Conservation (phyloP, 1,140 invertebrate genomes). For the Danaus plexippus region DNA sequence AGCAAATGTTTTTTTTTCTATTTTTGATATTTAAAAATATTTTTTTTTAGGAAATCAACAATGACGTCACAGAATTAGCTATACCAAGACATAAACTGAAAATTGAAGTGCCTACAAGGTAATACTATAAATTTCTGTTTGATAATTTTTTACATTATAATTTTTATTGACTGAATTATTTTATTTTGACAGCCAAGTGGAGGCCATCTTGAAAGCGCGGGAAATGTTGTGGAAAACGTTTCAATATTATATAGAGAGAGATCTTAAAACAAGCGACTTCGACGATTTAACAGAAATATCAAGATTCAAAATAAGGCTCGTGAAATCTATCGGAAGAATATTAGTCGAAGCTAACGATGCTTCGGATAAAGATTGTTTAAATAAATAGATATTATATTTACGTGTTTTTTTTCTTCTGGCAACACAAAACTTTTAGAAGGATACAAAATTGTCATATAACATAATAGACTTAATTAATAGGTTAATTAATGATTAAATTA, state of each 20-base stretch:
- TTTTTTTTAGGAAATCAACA: slow-evolving; percentile 25
- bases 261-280: slow-evolving; percentile 33
- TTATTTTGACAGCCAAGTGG: slow-evolving; percentile 58
- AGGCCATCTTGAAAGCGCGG: slow-evolving; percentile 61
- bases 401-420: too few relatives aligned
- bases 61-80: slow-evolving; percentile 39
- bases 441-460: too few relatives aligned
- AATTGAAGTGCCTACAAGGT: slow-evolving; percentile 57
- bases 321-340: slow-evolving; percentile 45
- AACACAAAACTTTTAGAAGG: too few relatives aligned
- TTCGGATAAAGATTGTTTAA: slow-evolving; percentile 2
- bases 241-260: slow-evolving; percentile 67
- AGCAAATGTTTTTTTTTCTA: too few relatives aligned
- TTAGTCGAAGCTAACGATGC: slow-evolving; percentile 43
- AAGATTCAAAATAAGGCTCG: slow-evolving; percentile 39
- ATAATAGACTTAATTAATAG: too few relatives aligned
- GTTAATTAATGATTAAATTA: too few relatives aligned
- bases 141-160: neutral
- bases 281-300: slow-evolving; percentile 31
- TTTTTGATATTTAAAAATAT: slow-evolving; percentile 6
- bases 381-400: too few relatives aligned
- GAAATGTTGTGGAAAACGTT: slow-evolving; percentile 70
- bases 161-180: slow-evolving; percentile 3
- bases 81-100: slow-evolving; percentile 47
- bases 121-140: slow-evolving; percentile 21